A percentile compares a stretch with the other conserved stretches of the same genome.
These are phyloP conservation scores for Altica lythri DNA, from an alignment of 2,888 invertebrate species.

Conservation along the genomic window DNA sequence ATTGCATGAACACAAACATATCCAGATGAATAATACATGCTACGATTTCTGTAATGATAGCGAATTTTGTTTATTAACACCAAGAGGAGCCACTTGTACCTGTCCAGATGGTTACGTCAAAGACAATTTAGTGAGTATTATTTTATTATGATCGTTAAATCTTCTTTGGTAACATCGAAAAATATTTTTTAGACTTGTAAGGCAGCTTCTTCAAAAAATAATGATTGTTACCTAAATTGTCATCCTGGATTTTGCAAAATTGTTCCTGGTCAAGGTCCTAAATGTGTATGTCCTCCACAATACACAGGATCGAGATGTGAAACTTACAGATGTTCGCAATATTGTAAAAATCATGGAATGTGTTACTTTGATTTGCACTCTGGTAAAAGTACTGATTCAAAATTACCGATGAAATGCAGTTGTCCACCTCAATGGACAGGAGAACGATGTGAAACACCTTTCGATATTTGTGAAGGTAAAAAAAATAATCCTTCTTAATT, in stretches of 20 bases:
- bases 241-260: conserved; percentile 66
- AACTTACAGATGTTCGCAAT: conserved; percentile 70
- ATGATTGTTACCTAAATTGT: conserved; percentile 62
- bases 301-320: conserved; percentile 72
- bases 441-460: conserved; percentile 65
- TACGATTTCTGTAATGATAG: conserved; percentile 64
- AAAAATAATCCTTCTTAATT: too few relatives aligned
- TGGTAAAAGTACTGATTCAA: conserved; percentile 38
- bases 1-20: conserved; percentile 68
- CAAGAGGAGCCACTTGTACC: conserved; percentile 51
- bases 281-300: conserved; percentile 68
- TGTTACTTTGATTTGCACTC: conserved; percentile 58
- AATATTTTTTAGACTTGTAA: conserved; percentile 53
- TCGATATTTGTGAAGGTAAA: conserved; percentile 60
- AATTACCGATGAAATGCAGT: conserved; percentile 58
- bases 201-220: conserved; percentile 42
- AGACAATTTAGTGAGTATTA: conserved; percentile 49
- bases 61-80: conserved; percentile 63
- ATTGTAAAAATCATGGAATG: conserved; percentile 67
- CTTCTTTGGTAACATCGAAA: neutral
- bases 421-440: conserved; percentile 71
- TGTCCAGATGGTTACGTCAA: conserved; percentile 55
- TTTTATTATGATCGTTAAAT: neutral
- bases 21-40: conserved; percentile 66
- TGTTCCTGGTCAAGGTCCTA: conserved; percentile 58